Base-by-base conservation (phyloP, 2,888 invertebrate species). In the Bibio marci region DNA sequence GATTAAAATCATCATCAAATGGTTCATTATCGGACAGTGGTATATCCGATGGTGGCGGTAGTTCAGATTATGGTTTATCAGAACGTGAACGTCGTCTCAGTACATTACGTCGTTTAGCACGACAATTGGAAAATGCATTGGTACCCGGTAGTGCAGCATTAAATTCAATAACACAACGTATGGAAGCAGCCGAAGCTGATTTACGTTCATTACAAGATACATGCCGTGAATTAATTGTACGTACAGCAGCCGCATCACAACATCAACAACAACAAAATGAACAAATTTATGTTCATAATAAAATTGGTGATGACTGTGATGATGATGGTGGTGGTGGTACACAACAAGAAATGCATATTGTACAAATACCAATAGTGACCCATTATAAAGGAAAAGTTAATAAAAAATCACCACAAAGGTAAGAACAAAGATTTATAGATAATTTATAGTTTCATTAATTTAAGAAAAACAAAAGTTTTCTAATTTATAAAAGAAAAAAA, bases 41-140 rank as follows among this genome's bases (percentile, higher is more conserved):
- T 36, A 77, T 80, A 46, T 78, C 78, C 10, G 79, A 80, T 54
- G 77, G 78, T 48, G 79, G 79, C 48, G 72, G 77, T 50, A 78
- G 78, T 41, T 78, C 71, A 10, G 73, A 79, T 50, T 77, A 76
- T 45, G 79, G 79, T 40, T 43, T 62, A 4, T 62, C 62, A 3
- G 78, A 78, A 54, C 65, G 79, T 25, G 78, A 79, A 54, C 66
- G 74, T 32, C 66, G 77, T 15, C 57, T 80, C 39, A 70, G 74
- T 3, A 73, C 72, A 1, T 64, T 80, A 33, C 65, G 76, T 35
- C 67, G 75, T 33, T 59, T 78, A 41, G 76, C 76, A n/a, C 69
- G 76, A 43, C 74, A 73, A 50, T 44, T 62, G 43, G 78, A 79
- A 54, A 64, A 68, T 13, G 73, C 75, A 13, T 56, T 79, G 49